Percentiles rank a stretch among this genome's conserved stretches.
Conservation (phyloP, 2,797 vertebrate genomes). For the Sebastes flavidus region DNA sequence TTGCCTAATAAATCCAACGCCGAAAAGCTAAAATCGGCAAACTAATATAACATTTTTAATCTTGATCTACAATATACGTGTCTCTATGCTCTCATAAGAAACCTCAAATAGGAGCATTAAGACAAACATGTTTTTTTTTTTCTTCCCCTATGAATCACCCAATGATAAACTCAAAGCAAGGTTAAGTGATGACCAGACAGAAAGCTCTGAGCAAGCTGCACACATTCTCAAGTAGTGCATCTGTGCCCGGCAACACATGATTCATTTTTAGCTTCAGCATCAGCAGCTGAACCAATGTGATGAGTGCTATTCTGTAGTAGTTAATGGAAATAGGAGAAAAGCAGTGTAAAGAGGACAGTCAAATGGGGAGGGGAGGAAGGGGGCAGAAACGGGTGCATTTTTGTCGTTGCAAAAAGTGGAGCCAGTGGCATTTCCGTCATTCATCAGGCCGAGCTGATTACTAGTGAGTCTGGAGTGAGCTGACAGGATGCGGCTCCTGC, state of each 20-base stretch:
- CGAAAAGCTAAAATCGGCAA: neutral
- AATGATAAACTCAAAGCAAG: conserved; percentile 25
- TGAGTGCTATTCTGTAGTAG: conserved; percentile 54
- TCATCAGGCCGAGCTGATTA: conserved; percentile 82
- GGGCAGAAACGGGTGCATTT: conserved; percentile 29
- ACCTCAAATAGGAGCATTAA: neutral
- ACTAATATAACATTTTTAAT: neutral
- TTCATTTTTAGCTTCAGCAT: conserved; percentile 67
- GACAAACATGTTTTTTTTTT: neutral
- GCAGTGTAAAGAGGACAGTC: conserved; percentile 60
- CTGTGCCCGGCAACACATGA: conserved; percentile 49
- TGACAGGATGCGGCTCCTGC: conserved; percentile 84
- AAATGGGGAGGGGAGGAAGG: conserved; percentile 18
- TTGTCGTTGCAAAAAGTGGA: conserved; percentile 47
- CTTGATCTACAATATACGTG: neutral
- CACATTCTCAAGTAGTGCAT: conserved; percentile 23
- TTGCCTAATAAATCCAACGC: neutral
- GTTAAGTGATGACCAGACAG: conserved; percentile 37
- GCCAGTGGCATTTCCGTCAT: conserved; percentile 81
- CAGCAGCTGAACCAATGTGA: conserved; percentile 59
- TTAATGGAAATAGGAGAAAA: conserved; percentile 44
- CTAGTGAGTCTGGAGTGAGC: conserved; percentile 78
- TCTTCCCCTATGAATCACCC: neutral
- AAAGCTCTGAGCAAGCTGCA: conserved; percentile 32
- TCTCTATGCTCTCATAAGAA: neutral